Base-by-base conservation (phyloP, 2,797 vertebrate species). In the Esox masquinongy region DNA sequence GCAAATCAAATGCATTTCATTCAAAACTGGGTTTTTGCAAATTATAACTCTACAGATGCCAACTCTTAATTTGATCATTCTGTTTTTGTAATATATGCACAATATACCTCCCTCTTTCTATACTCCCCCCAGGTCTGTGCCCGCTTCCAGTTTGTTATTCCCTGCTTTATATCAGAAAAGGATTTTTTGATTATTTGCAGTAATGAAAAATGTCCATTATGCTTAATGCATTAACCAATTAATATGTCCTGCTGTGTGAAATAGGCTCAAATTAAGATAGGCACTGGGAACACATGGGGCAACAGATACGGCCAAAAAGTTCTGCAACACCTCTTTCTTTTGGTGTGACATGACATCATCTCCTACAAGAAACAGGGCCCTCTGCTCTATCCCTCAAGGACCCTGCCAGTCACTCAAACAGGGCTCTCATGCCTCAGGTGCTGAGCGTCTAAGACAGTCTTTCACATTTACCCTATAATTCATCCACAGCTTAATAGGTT, bases 321-420 rank as follows among this genome's bases (percentile, higher is more conserved):
- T 68, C 59, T 1, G 59, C 77, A 77, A 73, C 61, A 22, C 22
- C 12, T 50, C 5, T 50, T 22, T 70, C 22, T 7, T 43, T 49
- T 75, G 36, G 68, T 12, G 56, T 0, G 71, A 68, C 68, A 71
- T 91, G 77, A 92, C 87, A 86, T 91, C 83, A 88, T 73, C 47
- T 11, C 31, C 6, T 70, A 31, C 75, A 39, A 5, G 68, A 73
- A 85, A 84, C 75, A 79, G 80, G 69, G 78, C 84, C 47, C 68
- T 0, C 11, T 66, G 69, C 77, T 77, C 75, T 85, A 85, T 80
- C 74, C 80, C 72, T 83, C 73, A 78, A 83, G 82, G 74, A 56
- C 79, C 39, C 78, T 56, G 51, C 1, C 19, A 16, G 72, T 63
- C 74, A 82, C 85, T 88, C 83, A 86, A 77, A 78, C 70, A 19